These are phyloP conservation scores for Myocastor coypus DNA, from an alignment of 2,113 vertebrate genomes.

Conservation along the genomic window DNA sequence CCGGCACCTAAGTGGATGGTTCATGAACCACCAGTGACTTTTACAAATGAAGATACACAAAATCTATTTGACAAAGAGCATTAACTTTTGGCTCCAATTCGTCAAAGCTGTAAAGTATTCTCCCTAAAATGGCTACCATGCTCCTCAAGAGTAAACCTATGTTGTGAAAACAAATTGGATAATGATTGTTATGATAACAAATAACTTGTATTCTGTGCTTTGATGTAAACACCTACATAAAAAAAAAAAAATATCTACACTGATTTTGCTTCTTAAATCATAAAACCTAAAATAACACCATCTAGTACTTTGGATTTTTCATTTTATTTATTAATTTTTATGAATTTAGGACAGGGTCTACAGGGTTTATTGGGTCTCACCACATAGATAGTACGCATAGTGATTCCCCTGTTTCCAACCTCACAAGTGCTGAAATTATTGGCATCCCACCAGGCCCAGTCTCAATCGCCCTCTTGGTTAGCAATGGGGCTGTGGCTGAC, in stretches of 20 bases:
- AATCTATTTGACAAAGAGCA: not conserved
- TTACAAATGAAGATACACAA: not conserved
- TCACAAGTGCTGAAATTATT: no score
- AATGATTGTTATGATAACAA: not conserved
- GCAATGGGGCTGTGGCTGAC: no score
- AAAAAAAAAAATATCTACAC: no score
- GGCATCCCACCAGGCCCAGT: no score
- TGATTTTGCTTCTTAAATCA: not conserved
- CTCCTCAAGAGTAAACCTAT: not conserved
- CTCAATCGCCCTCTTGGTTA: no score
- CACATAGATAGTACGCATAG: no score
- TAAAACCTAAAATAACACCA: not conserved
- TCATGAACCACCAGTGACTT: not conserved
- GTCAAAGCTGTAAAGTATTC: not conserved
- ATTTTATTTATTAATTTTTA: no score
- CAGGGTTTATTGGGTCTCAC: no score
- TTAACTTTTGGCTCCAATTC: not conserved
- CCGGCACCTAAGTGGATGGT: not conserved
- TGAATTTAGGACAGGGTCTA: no score
- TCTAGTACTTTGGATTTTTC: no score
- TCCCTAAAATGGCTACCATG: not conserved
- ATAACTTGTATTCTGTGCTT: not conserved
- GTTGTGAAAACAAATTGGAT: not conserved
- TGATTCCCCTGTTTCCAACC: no score
- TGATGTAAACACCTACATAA: constrained; percentile 1